These are phyloP conservation scores for Brenthis daphne DNA, from an alignment of 2,888 invertebrate species.

Conservation along the genomic window DNA sequence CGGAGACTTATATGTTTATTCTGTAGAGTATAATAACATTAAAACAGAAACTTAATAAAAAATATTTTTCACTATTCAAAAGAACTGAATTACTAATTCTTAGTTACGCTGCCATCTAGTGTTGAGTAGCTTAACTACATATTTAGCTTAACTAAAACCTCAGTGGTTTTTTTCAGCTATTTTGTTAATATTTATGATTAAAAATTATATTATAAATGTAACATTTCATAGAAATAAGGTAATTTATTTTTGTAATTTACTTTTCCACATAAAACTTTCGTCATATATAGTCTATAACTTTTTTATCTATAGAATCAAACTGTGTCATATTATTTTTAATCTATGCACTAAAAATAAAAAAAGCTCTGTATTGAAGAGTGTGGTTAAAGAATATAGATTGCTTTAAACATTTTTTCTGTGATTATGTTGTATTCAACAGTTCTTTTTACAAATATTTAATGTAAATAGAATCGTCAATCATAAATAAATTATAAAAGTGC, in stretches of 20 bases:
- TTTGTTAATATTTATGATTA: too few species aligned
- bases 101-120: not conserved
- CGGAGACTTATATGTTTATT: too few species aligned
- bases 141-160: too few species aligned
- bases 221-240: too few species aligned
- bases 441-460: constrained; percentile 14
- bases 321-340: constrained; percentile 23
- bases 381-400: constrained; percentile 13
- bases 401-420: constrained; percentile 23
- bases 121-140: not conserved
- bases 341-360: constrained; percentile 21
- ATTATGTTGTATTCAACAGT: constrained; percentile 10
- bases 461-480: constrained; percentile 28
- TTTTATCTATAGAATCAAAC: not conserved
- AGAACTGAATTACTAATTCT: not conserved
- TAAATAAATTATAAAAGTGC: constrained; percentile 27
- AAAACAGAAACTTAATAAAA: too few species aligned
- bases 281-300: not conserved
- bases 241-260: too few species aligned
- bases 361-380: constrained; percentile 22
- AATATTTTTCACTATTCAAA: too few species aligned
- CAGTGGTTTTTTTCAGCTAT: too few species aligned
- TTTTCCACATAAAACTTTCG: too few species aligned
- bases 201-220: too few species aligned
- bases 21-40: too few species aligned